Conservation (phyloP, 1,140 invertebrate genomes). For the Dufourea novaeangliae region DNA sequence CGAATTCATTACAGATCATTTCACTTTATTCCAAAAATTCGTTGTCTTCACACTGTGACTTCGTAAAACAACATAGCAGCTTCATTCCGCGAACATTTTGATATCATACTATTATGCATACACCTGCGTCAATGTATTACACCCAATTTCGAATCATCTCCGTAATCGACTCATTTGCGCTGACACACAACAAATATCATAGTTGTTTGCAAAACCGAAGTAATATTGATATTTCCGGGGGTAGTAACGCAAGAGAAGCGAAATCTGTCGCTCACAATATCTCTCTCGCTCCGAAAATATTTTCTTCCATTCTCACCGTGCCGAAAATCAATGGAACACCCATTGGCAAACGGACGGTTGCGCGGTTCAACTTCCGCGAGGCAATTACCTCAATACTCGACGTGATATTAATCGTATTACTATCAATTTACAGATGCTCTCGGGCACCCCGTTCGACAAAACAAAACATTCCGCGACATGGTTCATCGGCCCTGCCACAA, state of each 20-base stretch:
- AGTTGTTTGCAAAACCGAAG: not conserved
- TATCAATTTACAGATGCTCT: conserved; percentile 16
- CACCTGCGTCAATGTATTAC: no score
- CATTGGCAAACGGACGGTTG: not conserved
- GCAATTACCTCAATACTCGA: conserved; percentile 6
- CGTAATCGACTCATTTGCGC: no score
- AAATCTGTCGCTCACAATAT: not conserved
- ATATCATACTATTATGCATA: no score
- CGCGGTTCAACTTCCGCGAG: conserved; percentile 10
- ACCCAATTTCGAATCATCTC: no score
- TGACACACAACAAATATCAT: no score
- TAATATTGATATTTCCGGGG: not conserved
- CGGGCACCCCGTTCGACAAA: not conserved
- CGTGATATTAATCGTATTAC: conserved; percentile 15
- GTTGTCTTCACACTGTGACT: no score
- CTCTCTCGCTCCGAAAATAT: not conserved
- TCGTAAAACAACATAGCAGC: no score
- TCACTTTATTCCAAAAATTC: no score
- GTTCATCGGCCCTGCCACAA: conserved; percentile 18
- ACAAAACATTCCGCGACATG: conserved; percentile 47
- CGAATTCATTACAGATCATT: no score
- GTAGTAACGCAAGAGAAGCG: not conserved
- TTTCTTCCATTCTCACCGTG: not conserved
- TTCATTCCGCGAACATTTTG: no score
- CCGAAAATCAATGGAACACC: not conserved